Base-by-base conservation (phyloP, 2,113 vertebrate genomes). In the Tylochromis polylepis region DNA sequence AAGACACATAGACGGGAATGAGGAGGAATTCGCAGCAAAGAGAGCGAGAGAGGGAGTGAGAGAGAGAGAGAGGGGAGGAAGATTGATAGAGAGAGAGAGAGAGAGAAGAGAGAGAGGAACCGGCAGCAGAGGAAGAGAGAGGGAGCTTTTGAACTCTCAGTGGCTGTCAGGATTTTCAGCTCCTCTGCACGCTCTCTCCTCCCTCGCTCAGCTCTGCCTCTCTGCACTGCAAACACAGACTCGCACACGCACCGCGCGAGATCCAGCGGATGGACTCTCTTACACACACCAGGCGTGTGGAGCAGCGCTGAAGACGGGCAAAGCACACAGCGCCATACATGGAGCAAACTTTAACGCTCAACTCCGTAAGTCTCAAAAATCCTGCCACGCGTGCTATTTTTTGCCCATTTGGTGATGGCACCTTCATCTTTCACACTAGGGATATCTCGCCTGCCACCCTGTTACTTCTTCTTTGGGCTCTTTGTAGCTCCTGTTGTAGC, bases 321-420 rank as follows among this genome's bases (percentile, higher is more conserved):
- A 87, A 36, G 80, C 91, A 93, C 88, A 75, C 91, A 79, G 86
- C 62, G 43, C 91, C 89, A 93, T 93, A 96, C 96, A 98, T 97
- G 97, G 98, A 98, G 96, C 96, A 97, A 96, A 95, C 95, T 96
- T 97, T 97, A 96, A 96, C 95, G 93, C 95, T 96, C 92, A 96
- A 93, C 94, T 93, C 95, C 51, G 96, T 97, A 96, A 96, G 96
- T 95, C 81, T 22, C 53, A 58, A 89, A 38, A 85, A 84, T 82
- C 81, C 27, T 38, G 4, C 38, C 29, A 6, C 86, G 16, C 59
- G 46, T 15, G 10, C 83, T 22, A 10, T 75, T 84, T 84, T 84
- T 51, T 57, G 15, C 82, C 34, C 82, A 51, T 84, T 60, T 49
- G 14, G n/a, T 53, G 70, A 84, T 88, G 79, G 79, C 85, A 79